Evolutionary conservation across 2,113 vertebrate species (phyloP), one percentile per base, ranked within the genome.

Genomic region (Butorides virescens): DNA sequence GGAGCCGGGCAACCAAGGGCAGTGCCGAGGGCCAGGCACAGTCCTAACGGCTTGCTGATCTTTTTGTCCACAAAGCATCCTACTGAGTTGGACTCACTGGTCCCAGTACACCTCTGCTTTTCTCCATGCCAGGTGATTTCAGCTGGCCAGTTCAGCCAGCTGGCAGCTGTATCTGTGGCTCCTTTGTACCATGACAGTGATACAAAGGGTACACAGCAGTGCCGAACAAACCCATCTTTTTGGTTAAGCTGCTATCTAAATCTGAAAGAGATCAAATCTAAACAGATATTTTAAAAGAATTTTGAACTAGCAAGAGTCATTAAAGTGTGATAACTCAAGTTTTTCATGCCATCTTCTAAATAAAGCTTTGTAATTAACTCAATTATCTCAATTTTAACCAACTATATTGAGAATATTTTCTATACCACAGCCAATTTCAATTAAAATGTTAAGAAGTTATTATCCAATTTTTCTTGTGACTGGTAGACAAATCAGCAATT

Each of bases 131-230:
- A n/a, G n/a, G 29, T 25, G 39, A 84, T 46, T n/a, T 34, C 75
- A 25, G 2, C 46, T 18, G 37, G 72, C 34, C 66, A 22, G 27
- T 27, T 46, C 17, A 18, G 59, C 58, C 71, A 42, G 80, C 29
- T 65, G 62, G 55, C 29, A 65, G 61, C 50, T 44, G 3, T 23
- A 11, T 15, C 32, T 56, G 26, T 49, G 71, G 21, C 11, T 34
- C 29, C 26, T 44, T 27, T 46, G n/a, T 27, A 39, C 59, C 4
- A 6, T 0, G 1, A 46, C 42, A 36, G 6, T 3, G 30, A 68
- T 5, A 34, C 36, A 68, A 53, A 53, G n/a, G 23, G n/a, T 9
- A n/a, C n/a, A 34, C 22, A 68, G 59, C 42, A 73, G 49, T 9
- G 59, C 47, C 42, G 47, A 56, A 52, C 49, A 30, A 37, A 23